Evolutionary conservation across 2,797 vertebrate genomes (phyloP).

Genomic region (Tachyglossus aculeatus): DNA sequence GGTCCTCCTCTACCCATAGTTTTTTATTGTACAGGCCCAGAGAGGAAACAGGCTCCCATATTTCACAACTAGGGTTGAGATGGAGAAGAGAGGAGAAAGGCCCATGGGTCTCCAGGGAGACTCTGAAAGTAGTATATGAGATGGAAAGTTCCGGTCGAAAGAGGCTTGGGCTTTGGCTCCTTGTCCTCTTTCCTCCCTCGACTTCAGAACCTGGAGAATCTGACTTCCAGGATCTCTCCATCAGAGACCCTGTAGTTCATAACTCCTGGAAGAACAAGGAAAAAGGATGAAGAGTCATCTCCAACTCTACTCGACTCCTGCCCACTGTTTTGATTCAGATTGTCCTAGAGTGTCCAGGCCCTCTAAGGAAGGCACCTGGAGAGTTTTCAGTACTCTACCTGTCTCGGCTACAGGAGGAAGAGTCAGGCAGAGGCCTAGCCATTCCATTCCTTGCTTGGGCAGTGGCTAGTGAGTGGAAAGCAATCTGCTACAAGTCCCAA

Average conservation of each 20-base stretch:
- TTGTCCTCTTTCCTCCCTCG: not conserved
- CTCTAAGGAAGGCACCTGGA: too few species aligned
- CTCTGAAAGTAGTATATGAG: not conserved
- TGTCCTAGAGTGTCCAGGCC: too few species aligned
- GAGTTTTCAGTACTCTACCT: too few species aligned
- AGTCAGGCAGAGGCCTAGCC: too few species aligned
- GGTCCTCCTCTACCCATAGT: too few species aligned
- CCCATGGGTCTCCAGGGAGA: not conserved
- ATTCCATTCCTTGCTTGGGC: too few species aligned
- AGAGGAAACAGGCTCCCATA: not conserved
- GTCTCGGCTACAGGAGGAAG: too few species aligned
- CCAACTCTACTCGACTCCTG: not conserved
- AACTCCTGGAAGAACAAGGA: constrained; percentile 22
- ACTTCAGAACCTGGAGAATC: constrained; percentile 32
- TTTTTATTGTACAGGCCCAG: constrained; percentile 8
- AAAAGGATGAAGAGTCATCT: not conserved
- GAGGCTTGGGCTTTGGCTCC: not conserved
- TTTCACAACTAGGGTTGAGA: not conserved
- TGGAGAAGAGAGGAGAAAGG: not conserved
- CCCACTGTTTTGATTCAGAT: not conserved
- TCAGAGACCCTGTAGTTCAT: constrained; percentile 39
- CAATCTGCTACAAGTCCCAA: too few species aligned
- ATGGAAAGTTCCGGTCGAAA: not conserved
- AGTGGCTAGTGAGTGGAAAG: too few species aligned
- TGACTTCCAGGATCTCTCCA: constrained; percentile 28